Base-by-base conservation (phyloP, 2,888 invertebrate genomes). In the Leptinotarsa peninsularis region DNA sequence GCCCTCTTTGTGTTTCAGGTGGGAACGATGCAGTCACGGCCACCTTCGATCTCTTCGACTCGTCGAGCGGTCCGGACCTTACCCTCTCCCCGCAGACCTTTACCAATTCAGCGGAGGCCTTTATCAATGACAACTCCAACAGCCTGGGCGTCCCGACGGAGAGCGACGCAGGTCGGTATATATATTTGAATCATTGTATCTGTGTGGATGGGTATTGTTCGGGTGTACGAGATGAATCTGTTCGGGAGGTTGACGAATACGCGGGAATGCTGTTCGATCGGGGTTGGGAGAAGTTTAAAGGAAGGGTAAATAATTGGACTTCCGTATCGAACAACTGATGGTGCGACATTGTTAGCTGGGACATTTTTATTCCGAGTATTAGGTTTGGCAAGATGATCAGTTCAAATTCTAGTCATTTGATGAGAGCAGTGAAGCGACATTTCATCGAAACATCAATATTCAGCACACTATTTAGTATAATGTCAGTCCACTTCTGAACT, bases 111-210 rank as follows among this genome's bases (percentile, higher is more conserved):
- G 90, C 91, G 79, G 91, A 91, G 88, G 91, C 91, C 88, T 91
- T 91, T 86, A 91, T 91, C 89, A 91, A 91, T 88, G 91, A 91
- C 89, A 91, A 91, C 89, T 91, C 91, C 82, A 91, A 91, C 88
- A 91, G 91, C 87, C 88, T 91, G 81, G 91, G 91, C 72, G 91
- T 91, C 83, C 90, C 91, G 70, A 89, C 90, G 82, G 91, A 91
- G 85, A 90, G 89, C 84, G 91, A 91, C 85, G 89, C 91, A 86
- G 91, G 91, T 91, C 66, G 56, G 79, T 79, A 68, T 63, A 73
- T 33, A 70, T 49, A 72, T 71, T 68, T 66, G 50, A 60, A 58
- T 72, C 43, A 63, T 33, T 63, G 63, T 63, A 63, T 63, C 21
- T 63, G n/a, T 63, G 43, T 27, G 27, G 56, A 23, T 23, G 60